Evolutionary conservation across 2,797 vertebrate genomes (phyloP).

Genomic region (Halcyon smyrnensis): DNA sequence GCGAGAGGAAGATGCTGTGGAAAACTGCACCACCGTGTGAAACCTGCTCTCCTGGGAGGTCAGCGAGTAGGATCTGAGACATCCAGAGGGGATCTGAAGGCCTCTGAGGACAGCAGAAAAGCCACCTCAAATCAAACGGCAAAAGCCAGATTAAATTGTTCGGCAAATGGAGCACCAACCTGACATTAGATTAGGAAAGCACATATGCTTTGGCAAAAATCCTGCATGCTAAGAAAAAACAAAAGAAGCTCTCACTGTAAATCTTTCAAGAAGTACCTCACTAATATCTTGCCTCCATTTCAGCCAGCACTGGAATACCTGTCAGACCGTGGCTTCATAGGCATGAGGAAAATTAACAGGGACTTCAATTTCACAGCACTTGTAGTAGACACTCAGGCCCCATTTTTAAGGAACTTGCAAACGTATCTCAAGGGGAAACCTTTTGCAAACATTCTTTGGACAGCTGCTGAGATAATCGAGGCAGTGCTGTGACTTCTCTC

Average conservation of each 20-base stretch:
- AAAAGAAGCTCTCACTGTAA: not conserved
- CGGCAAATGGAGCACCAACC: not conserved
- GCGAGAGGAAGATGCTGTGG: not conserved
- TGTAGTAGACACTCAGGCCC: not conserved
- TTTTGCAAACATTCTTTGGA: not conserved
- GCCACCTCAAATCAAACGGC: not conserved
- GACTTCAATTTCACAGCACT: not conserved
- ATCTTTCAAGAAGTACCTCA: not conserved
- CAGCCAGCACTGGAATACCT: not conserved
- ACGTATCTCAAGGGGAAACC: not conserved
- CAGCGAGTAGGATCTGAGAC: rapidly evolving
- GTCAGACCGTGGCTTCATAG: not conserved
- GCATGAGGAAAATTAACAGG: not conserved
- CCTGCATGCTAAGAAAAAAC: not conserved
- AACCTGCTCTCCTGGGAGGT: not conserved
- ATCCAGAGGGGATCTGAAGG: not conserved
- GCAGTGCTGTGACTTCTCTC: not conserved
- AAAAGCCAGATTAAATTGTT: not conserved
- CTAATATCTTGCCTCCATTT: not conserved
- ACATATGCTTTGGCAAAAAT: not conserved
- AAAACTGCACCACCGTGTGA: not conserved
- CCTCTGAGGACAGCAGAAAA: not conserved
- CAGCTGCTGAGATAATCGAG: not conserved
- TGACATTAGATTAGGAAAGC: not conserved
- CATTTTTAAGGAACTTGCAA: not conserved